These are phyloP conservation scores for Amphipyra berbera DNA, from an alignment of 2,888 invertebrate genomes.

Conservation along the genomic window DNA sequence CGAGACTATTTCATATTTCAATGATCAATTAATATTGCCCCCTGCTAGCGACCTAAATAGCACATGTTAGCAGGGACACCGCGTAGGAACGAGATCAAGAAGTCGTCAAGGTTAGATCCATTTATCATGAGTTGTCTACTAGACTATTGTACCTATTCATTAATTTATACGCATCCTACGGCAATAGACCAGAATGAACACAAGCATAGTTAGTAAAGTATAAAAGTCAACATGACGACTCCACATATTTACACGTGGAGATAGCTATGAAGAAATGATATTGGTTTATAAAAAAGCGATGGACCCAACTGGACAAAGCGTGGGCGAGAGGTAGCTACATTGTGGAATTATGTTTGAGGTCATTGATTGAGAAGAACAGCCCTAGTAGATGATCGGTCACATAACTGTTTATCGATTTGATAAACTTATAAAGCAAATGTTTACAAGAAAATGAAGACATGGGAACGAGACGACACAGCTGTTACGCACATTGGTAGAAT, in stretches of 20 bases:
- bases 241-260: slow-evolving; percentile 64
- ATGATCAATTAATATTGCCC: slow-evolving; percentile 72
- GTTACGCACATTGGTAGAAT: slow-evolving; percentile 79
- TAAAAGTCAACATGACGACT: slow-evolving; percentile 61
- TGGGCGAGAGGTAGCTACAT: slow-evolving; percentile 82
- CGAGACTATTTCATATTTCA: slow-evolving; percentile 61
- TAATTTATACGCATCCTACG: slow-evolving; percentile 57
- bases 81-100: slow-evolving; percentile 86
- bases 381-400: slow-evolving; percentile 59
- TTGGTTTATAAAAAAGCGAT: slow-evolving; percentile 73
- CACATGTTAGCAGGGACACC: slow-evolving; percentile 77
- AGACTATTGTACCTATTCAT: slow-evolving; percentile 61
- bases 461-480: slow-evolving; percentile 71
- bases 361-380: slow-evolving; percentile 81
- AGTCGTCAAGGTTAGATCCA: slow-evolving; percentile 87
- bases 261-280: slow-evolving; percentile 69
- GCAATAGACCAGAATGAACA: slow-evolving; percentile 54
- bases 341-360: slow-evolving; percentile 83
- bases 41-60: slow-evolving; percentile 80
- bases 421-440: slow-evolving; percentile 53
- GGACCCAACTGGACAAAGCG: slow-evolving; percentile 72
- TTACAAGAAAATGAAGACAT: slow-evolving; percentile 69
- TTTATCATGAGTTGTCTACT: slow-evolving; percentile 82
- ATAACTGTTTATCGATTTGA: slow-evolving; percentile 70
- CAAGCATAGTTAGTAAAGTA: slow-evolving; percentile 46